phyloP scores from a whole-genome alignment of 2,113 vertebrate species.

The Siphamia tubifer region DNA sequence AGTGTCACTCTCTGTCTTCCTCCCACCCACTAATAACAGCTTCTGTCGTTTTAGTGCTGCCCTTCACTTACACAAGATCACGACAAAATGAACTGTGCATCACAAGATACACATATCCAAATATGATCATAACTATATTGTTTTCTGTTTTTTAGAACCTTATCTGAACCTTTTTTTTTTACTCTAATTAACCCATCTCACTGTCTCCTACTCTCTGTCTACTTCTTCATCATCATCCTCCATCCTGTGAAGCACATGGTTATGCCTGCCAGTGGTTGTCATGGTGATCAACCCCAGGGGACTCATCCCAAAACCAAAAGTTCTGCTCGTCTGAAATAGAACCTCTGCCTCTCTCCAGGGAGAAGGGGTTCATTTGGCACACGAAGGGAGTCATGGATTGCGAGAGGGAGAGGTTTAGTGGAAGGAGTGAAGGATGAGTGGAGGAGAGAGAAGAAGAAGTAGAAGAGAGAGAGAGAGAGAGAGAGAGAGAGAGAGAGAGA shows the following conservation, averaged over 20 bases:
- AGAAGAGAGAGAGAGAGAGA: neutral
- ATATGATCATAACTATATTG: no score
- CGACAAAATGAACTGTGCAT: no score
- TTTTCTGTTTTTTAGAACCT: neutral
- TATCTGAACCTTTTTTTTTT: neutral
- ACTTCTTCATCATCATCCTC: constrained; percentile 1
- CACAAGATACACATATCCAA: no score
- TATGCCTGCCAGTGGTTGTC: constrained; percentile 76
- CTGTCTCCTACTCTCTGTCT: neutral
- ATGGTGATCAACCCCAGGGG: constrained; percentile 73
- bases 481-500: constrained; percentile 41
- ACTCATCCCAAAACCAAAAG: constrained; percentile 79
- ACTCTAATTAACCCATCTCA: no score
- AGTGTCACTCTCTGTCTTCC: neutral
- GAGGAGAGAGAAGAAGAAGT: neutral
- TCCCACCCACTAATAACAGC: neutral
- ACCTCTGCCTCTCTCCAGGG: constrained; percentile 41
- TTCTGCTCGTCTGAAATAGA: constrained; percentile 75
- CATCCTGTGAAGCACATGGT: constrained; percentile 66
- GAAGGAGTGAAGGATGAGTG: constrained; percentile 12
- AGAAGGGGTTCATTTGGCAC: constrained; percentile 46
- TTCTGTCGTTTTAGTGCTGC: neutral
- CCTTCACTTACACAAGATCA: neutral
- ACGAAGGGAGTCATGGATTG: neutral
- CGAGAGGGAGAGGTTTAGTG: neutral